Percentiles rank a stretch among this genome's conserved stretches.
phyloP scores from a whole-genome alignment of 2,113 vertebrate species.

The Poeciliopsis prolifica region DNA sequence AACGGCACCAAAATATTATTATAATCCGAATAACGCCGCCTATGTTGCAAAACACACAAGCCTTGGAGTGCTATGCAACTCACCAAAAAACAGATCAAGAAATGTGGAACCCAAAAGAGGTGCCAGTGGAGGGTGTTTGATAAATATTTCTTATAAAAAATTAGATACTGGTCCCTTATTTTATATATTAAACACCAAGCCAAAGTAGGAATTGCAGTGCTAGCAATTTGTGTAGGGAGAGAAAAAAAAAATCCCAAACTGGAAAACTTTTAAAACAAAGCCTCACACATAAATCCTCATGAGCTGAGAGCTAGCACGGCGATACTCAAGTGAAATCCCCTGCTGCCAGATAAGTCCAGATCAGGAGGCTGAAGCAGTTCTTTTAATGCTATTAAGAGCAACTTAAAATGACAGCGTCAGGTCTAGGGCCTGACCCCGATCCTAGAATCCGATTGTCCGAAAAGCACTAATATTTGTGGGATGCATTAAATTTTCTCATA shows the following conservation, averaged over 20 bases:
- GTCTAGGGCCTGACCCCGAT: conserved; percentile 62
- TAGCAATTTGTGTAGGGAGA: too few relatives aligned
- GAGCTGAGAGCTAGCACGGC: conserved; percentile 30
- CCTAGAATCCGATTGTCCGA: conserved; percentile 51
- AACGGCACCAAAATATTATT: conserved; percentile 22
- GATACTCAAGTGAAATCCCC: conserved; percentile 65
- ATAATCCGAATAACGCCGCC: background rate
- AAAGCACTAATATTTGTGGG: conserved; percentile 32
- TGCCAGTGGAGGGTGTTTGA: background rate
- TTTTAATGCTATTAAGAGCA: conserved; percentile 72
- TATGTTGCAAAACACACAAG: background rate
- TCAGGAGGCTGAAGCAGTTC: conserved; percentile 68
- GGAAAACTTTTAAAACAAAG: conserved; percentile 29
- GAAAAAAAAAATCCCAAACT: conserved; percentile 2
- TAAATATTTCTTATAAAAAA: too few relatives aligned
- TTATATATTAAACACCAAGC: background rate
- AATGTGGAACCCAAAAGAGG: background rate
- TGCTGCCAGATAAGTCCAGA: conserved; percentile 71
- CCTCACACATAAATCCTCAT: conserved; percentile 33
- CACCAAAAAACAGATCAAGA: background rate
- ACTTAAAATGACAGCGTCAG: conserved; percentile 65
- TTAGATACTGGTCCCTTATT: background rate
- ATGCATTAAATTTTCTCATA: conserved; percentile 32
- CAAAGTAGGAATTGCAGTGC: background rate
- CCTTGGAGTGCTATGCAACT: background rate